Evolutionary conservation across 2,797 vertebrate genomes (phyloP).

Genomic region (Rhinogobio ventralis): DNA sequence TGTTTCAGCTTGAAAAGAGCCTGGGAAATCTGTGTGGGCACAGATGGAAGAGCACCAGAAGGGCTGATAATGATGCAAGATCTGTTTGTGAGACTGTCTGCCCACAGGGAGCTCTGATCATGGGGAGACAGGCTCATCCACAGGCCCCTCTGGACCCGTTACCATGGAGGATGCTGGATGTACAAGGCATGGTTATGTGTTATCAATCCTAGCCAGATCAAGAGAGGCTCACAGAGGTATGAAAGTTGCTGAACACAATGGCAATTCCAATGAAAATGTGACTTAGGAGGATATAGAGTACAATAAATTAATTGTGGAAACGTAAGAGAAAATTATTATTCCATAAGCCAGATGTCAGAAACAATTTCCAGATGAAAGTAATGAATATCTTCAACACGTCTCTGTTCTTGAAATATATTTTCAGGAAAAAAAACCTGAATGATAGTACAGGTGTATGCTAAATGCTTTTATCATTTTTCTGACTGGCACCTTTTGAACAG

Average conservation of each 20-base stretch:
- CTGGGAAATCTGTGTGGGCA: slow-evolving; percentile 37
- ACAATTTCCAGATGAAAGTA: background rate
- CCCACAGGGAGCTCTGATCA: slow-evolving; percentile 72
- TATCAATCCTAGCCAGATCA: slow-evolving; percentile 4
- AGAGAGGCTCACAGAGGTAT: background rate
- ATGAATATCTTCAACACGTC: background rate
- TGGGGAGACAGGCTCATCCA: slow-evolving; percentile 69
- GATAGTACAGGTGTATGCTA: background rate
- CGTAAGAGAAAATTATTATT: background rate
- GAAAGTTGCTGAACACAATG: background rate
- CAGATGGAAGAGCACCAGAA: slow-evolving; percentile 62
- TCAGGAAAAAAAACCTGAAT: background rate
- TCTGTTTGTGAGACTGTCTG: slow-evolving; percentile 76
- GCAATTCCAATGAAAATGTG: background rate
- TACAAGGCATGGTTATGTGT: background rate
- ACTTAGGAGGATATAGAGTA: background rate
- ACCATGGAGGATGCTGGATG: slow-evolving; percentile 64
- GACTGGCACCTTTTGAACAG: slow-evolving; percentile 43
- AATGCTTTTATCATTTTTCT: slow-evolving; percentile 5
- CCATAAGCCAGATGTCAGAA: background rate
- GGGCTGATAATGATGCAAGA: slow-evolving; percentile 81
- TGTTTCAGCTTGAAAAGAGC: slow-evolving; percentile 61
- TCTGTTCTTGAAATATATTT: background rate
- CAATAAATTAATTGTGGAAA: background rate
- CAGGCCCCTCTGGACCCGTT: slow-evolving; percentile 71